Percentiles rank a stretch among this genome's conserved stretches.
Conservation (phyloP, 2,113 vertebrate genomes). For the Acrocephalus arundinaceus region DNA sequence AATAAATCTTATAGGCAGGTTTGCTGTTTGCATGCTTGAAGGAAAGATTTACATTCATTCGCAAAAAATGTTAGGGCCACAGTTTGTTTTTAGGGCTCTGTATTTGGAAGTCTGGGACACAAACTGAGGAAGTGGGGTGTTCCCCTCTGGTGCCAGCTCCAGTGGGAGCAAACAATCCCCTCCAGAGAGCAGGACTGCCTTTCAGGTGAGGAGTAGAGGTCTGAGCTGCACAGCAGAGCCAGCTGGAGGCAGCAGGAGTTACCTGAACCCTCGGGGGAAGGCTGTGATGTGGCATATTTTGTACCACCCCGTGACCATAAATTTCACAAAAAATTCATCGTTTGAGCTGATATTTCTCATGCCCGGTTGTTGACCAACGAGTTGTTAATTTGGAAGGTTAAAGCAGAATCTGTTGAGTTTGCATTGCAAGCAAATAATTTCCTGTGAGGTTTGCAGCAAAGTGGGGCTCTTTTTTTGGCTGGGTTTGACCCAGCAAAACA, state of each 20-base stretch:
- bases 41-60: background rate
- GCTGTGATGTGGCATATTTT: background rate
- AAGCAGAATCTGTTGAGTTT: background rate
- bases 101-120: background rate
- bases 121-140: background rate
- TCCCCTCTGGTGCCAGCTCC: background rate
- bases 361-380: background rate
- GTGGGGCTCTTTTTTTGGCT: background rate
- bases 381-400: background rate
- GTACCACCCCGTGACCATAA: background rate
- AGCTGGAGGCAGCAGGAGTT: background rate
- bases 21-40: background rate
- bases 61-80: background rate
- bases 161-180: background rate
- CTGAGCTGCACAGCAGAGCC: rapidly evolving
- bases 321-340: background rate
- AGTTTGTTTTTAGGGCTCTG: background rate
- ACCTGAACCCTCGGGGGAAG: background rate
- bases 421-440: background rate
- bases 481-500: background rate
- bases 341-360: background rate
- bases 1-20: constrained; percentile 37
- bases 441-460: background rate
- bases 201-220: background rate
- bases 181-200: rapidly evolving